phyloP scores from a whole-genome alignment of 2,113 vertebrate species.

The Merops nubicus region DNA sequence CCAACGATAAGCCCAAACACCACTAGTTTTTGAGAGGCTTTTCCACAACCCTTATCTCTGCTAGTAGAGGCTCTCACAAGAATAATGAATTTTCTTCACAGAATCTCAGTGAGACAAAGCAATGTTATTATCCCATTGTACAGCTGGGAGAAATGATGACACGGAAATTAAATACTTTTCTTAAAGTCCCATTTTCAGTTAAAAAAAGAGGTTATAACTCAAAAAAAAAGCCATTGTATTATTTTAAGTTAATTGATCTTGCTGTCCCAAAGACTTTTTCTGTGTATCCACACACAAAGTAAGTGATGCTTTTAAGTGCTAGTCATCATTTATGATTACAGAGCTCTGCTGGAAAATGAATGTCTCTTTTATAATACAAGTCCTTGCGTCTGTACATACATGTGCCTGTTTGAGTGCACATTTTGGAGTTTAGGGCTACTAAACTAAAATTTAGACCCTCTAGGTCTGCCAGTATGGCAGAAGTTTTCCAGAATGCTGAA shows the following conservation, averaged over 20 bases:
- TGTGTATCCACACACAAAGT: neutral
- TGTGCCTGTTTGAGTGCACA: neutral
- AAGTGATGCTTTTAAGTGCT: neutral
- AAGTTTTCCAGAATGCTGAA: neutral
- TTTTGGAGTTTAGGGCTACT: neutral
- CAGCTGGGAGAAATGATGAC: neutral
- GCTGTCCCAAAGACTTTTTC: neutral
- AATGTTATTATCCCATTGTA: constrained; percentile 44
- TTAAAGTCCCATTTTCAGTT: neutral
- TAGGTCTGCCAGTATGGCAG: neutral
- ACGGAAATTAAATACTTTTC: constrained; percentile 10
- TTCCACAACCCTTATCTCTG: constrained; percentile 7
- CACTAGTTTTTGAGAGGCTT: constrained; percentile 3
- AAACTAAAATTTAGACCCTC: neutral
- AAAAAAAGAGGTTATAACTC: neutral
- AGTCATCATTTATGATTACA: neutral
- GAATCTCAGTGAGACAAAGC: constrained; percentile 34
- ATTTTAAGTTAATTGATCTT: constrained; percentile 40
- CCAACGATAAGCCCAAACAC: neutral
- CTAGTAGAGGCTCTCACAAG: neutral
- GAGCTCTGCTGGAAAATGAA: neutral
- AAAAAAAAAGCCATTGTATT: neutral
- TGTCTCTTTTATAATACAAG: neutral
- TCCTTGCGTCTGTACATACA: neutral
- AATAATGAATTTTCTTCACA: constrained; percentile 58